A percentile compares a stretch with the other conserved stretches of the same genome.
phyloP scores from a whole-genome alignment of 1,140 invertebrate species.

The Psilanteris sp. region DNA sequence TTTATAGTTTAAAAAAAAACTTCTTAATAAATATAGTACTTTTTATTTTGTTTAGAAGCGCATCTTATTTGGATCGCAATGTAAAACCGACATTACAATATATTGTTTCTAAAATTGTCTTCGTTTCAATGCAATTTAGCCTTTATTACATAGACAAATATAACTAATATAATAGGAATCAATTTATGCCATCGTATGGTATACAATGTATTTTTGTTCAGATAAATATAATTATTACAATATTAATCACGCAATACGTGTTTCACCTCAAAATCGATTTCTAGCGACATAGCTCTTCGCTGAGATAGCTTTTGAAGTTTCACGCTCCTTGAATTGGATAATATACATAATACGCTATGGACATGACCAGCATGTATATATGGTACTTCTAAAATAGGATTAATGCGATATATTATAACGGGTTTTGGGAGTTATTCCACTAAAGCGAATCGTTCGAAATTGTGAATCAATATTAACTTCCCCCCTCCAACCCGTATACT shows the following conservation, averaged over 20 bases:
- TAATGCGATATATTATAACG: slow-evolving; percentile 62
- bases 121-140: no score
- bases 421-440: slow-evolving; percentile 68
- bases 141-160: no score
- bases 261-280: slow-evolving; percentile 34
- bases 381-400: slow-evolving; percentile 62
- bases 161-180: slow-evolving; percentile 1
- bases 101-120: no score
- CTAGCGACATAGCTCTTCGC: slow-evolving; percentile 8
- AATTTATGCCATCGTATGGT: not conserved
- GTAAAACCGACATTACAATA: no score
- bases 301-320: slow-evolving; percentile 69
- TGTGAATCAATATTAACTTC: slow-evolving; percentile 58
- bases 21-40: no score
- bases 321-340: slow-evolving; percentile 70
- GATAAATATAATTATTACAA: slow-evolving; percentile 38
- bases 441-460: slow-evolving; percentile 58
- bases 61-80: no score
- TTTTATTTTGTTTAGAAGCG: no score
- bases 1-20: no score
- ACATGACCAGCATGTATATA: slow-evolving; percentile 66
- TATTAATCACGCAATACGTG: slow-evolving; percentile 30
- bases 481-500: no score
- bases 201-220: slow-evolving; percentile 1
- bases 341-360: slow-evolving; percentile 69